These are phyloP conservation scores for Colinus virginianus DNA, from an alignment of 2,113 vertebrate genomes.

Conservation along the genomic window DNA sequence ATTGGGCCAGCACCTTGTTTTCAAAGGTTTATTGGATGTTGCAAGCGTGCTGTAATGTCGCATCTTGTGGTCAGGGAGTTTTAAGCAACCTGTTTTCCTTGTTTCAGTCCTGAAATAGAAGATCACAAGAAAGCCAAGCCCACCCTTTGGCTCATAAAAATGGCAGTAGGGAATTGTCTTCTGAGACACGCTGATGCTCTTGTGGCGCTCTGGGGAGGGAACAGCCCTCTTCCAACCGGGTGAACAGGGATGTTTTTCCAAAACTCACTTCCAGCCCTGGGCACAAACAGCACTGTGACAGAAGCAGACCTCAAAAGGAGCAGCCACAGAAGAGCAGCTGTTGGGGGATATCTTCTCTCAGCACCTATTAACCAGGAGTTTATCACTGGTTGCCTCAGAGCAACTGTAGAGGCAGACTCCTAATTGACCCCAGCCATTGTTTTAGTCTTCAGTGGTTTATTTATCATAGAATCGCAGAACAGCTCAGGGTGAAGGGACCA, in stretches of 20 bases:
- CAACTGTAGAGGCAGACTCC: rapidly evolving
- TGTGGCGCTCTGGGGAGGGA: background rate
- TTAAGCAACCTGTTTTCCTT: background rate
- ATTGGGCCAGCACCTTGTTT: background rate
- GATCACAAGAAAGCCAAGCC: background rate
- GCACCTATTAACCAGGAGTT: rapidly evolving
- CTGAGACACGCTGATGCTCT: background rate
- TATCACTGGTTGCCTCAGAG: background rate
- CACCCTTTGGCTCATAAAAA: background rate
- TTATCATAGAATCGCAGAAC: background rate
- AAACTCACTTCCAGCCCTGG: background rate
- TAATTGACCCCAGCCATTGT: rapidly evolving
- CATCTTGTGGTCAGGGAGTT: background rate
- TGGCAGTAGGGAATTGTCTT: background rate
- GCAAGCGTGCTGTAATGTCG: background rate
- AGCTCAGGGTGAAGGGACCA: too few species aligned
- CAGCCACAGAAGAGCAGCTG: background rate
- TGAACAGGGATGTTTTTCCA: background rate
- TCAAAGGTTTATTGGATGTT: background rate
- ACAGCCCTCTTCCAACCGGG: background rate
- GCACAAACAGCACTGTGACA: background rate
- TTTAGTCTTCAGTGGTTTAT: background rate
- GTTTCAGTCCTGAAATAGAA: background rate
- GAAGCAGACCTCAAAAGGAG: background rate
- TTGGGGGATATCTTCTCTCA: background rate